phyloP scores from a whole-genome alignment of 2,113 vertebrate species.

The Eptesicus fuscus region DNA sequence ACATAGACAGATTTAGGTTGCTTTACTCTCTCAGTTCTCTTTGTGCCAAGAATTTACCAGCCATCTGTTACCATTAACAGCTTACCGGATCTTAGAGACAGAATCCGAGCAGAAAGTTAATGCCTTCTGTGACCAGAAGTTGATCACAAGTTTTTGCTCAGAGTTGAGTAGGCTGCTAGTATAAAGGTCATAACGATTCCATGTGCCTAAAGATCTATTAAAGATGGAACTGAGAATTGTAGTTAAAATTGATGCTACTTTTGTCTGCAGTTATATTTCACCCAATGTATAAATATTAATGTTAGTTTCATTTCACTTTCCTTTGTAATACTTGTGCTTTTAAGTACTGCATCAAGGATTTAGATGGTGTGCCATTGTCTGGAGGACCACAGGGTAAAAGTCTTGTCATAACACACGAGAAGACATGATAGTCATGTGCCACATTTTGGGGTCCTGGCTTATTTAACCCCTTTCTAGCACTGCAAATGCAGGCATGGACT shows the following conservation, averaged over 20 bases:
- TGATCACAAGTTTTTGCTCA: background rate
- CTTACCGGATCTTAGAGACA: background rate
- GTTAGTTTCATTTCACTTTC: background rate
- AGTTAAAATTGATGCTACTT: background rate
- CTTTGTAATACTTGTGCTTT: background rate
- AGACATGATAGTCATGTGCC: background rate
- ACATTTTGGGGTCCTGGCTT: background rate
- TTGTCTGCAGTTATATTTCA: constrained; percentile 4
- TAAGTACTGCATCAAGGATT: background rate
- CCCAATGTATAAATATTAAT: background rate
- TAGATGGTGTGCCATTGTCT: background rate
- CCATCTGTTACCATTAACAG: background rate
- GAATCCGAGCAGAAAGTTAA: background rate
- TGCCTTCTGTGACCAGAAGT: background rate
- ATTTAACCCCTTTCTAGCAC: background rate
- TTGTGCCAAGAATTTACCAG: background rate
- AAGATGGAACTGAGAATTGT: background rate
- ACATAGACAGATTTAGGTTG: background rate
- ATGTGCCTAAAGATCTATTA: background rate
- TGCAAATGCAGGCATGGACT: background rate
- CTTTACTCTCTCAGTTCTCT: background rate
- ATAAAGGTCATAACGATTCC: background rate
- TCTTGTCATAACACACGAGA: background rate
- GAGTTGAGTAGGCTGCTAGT: background rate
- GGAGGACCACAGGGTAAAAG: background rate